Evolutionary conservation across 2,888 invertebrate genomes (phyloP).

Genomic region (Lasioglossum morio): DNA sequence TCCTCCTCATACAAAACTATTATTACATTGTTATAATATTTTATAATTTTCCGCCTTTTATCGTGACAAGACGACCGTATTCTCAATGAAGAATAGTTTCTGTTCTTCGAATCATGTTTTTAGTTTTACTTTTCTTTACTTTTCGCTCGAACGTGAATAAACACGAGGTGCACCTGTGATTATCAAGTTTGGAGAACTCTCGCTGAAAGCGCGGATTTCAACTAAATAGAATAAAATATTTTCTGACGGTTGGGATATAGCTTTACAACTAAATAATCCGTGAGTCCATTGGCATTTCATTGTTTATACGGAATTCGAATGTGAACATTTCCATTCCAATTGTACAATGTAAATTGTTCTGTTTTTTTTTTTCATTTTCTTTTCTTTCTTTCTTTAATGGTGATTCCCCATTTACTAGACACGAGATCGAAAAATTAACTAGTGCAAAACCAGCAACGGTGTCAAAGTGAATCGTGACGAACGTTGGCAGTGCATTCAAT

Average conservation of each 20-base stretch:
- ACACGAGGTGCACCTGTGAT: conserved; percentile 51
- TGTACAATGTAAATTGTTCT: conserved; percentile 72
- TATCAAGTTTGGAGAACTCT: conserved; percentile 48
- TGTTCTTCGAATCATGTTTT: conserved; percentile 28
- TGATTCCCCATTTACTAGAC: conserved; percentile 62
- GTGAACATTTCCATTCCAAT: conserved; percentile 70
- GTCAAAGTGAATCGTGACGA: conserved; percentile 54
- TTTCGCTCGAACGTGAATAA: conserved; percentile 46
- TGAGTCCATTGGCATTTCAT: conserved; percentile 71
- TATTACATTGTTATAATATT: conserved; percentile 74
- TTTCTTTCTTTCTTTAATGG: conserved; percentile 54
- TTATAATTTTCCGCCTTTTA: conserved; percentile 66
- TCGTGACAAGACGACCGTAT: conserved; percentile 61
- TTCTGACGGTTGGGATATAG: conserved; percentile 66
- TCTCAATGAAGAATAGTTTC: conserved; percentile 43
- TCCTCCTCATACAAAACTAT: conserved; percentile 79
- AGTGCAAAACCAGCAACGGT: conserved; percentile 45
- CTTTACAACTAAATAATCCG: conserved; percentile 73
- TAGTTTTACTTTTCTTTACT: conserved; percentile 13
- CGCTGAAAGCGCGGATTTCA: conserved; percentile 36
- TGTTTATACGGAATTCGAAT: conserved; percentile 74
- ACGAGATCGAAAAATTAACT: conserved; percentile 55
- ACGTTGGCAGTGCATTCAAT: conserved; percentile 47
- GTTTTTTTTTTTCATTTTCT: conserved; percentile 41
- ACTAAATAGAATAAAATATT: conserved; percentile 51